Conservation (phyloP, 2,888 invertebrate genomes). For the Limnephilus rhombicus region DNA sequence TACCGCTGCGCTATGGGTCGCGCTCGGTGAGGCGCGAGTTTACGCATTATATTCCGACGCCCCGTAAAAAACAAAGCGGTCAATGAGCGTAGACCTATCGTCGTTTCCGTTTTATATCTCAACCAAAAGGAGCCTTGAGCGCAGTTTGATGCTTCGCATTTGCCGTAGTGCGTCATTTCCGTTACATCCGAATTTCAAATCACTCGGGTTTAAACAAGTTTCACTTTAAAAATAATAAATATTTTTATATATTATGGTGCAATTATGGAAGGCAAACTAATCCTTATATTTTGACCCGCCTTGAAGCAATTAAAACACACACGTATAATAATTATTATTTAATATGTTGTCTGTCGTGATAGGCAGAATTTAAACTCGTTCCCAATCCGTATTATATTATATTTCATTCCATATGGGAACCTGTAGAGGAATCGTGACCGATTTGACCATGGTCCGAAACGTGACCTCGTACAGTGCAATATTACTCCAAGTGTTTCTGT, state of each 20-base stretch:
- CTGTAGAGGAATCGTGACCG: conserved; percentile 53
- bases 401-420: conserved; percentile 8
- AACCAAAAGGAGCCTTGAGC: too few relatives aligned
- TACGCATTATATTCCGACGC: too few relatives aligned
- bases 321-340: not conserved
- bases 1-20: too few relatives aligned
- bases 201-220: too few relatives aligned
- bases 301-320: not conserved
- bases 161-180: too few relatives aligned
- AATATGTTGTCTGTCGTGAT: not conserved
- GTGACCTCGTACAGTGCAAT: conserved; percentile 50
- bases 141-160: too few relatives aligned
- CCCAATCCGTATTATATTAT: not conserved
- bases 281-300: not conserved
- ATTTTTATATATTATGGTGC: not conserved
- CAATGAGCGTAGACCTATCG: too few relatives aligned
- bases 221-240: too few relatives aligned
- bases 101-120: too few relatives aligned
- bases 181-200: too few relatives aligned
- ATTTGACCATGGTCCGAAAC: conserved; percentile 54
- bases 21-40: too few relatives aligned
- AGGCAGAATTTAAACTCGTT: conserved; percentile 5
- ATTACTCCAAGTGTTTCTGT: not conserved
- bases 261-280: not conserved
- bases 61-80: too few relatives aligned